Base-by-base conservation (phyloP, 2,888 invertebrate species). In the Barypeithes pellucidus region DNA sequence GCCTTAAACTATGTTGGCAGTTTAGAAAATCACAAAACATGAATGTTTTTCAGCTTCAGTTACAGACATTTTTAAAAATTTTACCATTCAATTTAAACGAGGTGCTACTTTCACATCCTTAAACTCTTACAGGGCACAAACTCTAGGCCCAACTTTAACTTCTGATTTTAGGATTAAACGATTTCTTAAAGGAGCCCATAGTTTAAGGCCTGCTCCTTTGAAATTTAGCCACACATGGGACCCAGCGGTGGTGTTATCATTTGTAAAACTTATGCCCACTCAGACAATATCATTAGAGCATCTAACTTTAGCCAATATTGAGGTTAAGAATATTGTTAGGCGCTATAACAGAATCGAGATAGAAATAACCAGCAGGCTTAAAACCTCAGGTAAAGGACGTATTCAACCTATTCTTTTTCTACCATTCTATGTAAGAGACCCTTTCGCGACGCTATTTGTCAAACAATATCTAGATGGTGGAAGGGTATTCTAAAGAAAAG, bases 1-100 rank as follows among this genome's bases (percentile, higher is more conserved):
- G 72, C 8, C 69, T 80, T 16, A 78, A 72, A 22, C 68, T 75
- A 12, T 82, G 80, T 79, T 72, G 76, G 75, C n/a, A 63, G 3
- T 81, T 78, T 67, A 76, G 80, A 68, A 54, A 67, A 39, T 20
- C 20, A 18, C n/a, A 61, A 67, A 22, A 45, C 20, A 39, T 11
- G 1, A 7, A 45, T 1, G 11, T n/a, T 45, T 45, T 62, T 20
- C 43, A 3, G 12, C 5, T n/a, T 62, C 45, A 8, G 41, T 43
- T 22, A 43, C 62, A 16, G 22, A 39, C 12, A 29, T 62, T 43
- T 45, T 62, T 18, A 11, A 45, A 5, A 45, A 45, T 24, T 16
- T 62, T 22, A 62, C 62, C 9, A 22, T 43, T 24, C n/a, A 45
- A 3, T 62, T 39, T 41, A 20, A 62, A 20, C 12, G 45, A n/a